Base-by-base conservation (phyloP, 2,113 vertebrate genomes). In the Galemys pyrenaicus region DNA sequence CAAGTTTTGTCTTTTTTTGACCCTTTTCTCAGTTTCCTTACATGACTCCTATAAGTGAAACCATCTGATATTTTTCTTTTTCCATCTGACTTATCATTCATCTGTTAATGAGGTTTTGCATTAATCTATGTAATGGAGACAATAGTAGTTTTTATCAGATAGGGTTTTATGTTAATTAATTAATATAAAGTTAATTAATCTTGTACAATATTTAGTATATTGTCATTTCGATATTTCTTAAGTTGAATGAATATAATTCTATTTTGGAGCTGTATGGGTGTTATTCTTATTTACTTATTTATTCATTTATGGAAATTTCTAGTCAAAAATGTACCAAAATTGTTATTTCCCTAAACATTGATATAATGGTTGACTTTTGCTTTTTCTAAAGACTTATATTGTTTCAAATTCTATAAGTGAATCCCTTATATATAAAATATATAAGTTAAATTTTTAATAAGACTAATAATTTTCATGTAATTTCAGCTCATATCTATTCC, bases 171-270 rank as follows among this genome's bases (percentile, higher is more conserved):
- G n/a, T n/a, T n/a, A n/a, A n/a, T n/a, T n/a, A 54, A 26, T n/a
- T n/a, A 68, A 8, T 2, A 70, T 85, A 35, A 84, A 44, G 65
- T 39, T 84, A 30, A 51, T 73, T 77, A 60, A 70, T 90, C 67
- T 74, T 96, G 24, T 26, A 87, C 1, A 75, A 10, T 16, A 46
- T 26, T 73, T n/a, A 24, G 22, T 65, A 20, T 87, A 86, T 65
- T 56, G 11, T 6, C 7, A 0, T 41, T 64, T 71, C 16, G 2
- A 5, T 64, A 10, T 87, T 84, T 75, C 32, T 73, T 68, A 77
- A 90, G 51, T 75, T 85, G 89, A 94, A 85, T 64, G 6, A 85
- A 67, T n/a, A 67, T 75, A 68, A 82, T 64, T 44, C 32, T 54
- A 70, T 37, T 37, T 64, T 75, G 4, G 22, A 78, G 84, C 8